Evolutionary conservation across 2,797 vertebrate species (phyloP).

Genomic region (Lates japonicus): DNA sequence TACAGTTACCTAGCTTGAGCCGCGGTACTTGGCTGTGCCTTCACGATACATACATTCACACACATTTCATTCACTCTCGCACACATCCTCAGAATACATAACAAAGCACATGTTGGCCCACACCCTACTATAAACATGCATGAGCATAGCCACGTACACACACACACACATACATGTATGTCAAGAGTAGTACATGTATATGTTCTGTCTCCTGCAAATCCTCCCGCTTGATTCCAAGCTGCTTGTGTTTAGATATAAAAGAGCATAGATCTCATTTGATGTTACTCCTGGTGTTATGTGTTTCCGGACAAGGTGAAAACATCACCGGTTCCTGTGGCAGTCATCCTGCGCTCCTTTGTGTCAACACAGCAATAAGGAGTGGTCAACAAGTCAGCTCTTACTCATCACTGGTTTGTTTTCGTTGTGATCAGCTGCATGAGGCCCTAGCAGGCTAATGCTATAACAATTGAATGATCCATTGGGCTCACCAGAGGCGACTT

Average conservation of each 20-base stretch:
- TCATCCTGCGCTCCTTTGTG: slow-evolving; percentile 31
- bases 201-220: not conserved
- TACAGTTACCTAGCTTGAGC: slow-evolving; percentile 56
- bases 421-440: slow-evolving; percentile 56
- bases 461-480: slow-evolving; percentile 73
- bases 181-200: not conserved
- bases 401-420: slow-evolving; percentile 72
- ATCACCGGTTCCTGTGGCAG: slow-evolving; percentile 18
- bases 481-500: slow-evolving; percentile 69
- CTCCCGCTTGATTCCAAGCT: slow-evolving; percentile 4
- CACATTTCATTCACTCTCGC: not conserved
- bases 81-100: slow-evolving; percentile 11
- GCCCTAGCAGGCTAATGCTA: slow-evolving; percentile 47
- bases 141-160: slow-evolving; percentile 3
- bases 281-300: slow-evolving; percentile 1
- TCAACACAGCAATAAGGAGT: slow-evolving; percentile 40
- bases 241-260: slow-evolving; percentile 8
- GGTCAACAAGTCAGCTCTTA: slow-evolving; percentile 49
- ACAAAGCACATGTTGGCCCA: not conserved
- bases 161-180: not conserved
- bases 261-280: slow-evolving; percentile 8
- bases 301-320: slow-evolving; percentile 46
- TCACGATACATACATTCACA: slow-evolving; percentile 20
- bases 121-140: not conserved
- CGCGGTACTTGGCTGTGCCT: slow-evolving; percentile 30